Evolutionary conservation across 2,113 vertebrate species (phyloP), one percentile per base, ranked within the genome.

Genomic region (Mobula birostris): DNA sequence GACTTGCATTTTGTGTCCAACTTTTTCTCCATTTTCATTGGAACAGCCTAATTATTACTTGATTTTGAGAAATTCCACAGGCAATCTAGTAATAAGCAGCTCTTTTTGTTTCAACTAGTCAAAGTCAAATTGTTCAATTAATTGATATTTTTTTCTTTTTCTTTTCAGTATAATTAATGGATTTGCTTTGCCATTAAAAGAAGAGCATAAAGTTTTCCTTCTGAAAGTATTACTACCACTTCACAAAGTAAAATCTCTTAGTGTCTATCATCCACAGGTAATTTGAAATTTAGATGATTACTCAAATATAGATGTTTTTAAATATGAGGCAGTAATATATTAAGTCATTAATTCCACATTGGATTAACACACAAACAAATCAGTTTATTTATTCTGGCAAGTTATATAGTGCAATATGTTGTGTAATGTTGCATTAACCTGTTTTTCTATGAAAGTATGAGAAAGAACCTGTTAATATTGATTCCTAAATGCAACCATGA

Each of bases 241-340:
- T 96, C 99, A 99, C 97, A 99, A 99, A 98, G 99, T 99, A 96
- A 99, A 99, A 96, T 99, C 99, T 92, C 98, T 99, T 95, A 99
- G 99, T 95, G 99, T 99, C 94, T 99, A 99, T 96, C 99, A 99
- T 95, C 98, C 99, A 94, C 99, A 99, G 98, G 99, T 99, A 96
- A 94, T 93, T 94, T 32, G 76, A 94, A 2, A 76, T 76, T 61
- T 87, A 56, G 29, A 32, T 93, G 76, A 11, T 72, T 93, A 68
- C 21, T 21, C 32, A 93, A 93, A 74, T 72, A 0, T 27, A 21
- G 19, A 70, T 7, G 56, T 61, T 12, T 66, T 94, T 66, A 21
- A 63, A 80, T 63, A 29, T 72, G 78, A 27, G 19, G 12, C 19
- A 66, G 85, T 12, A 88, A 88, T 93, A 74, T 93, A 48, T 14